These are phyloP conservation scores for Mythimna albipuncta DNA, from an alignment of 2,888 invertebrate species.

Conservation along the genomic window DNA sequence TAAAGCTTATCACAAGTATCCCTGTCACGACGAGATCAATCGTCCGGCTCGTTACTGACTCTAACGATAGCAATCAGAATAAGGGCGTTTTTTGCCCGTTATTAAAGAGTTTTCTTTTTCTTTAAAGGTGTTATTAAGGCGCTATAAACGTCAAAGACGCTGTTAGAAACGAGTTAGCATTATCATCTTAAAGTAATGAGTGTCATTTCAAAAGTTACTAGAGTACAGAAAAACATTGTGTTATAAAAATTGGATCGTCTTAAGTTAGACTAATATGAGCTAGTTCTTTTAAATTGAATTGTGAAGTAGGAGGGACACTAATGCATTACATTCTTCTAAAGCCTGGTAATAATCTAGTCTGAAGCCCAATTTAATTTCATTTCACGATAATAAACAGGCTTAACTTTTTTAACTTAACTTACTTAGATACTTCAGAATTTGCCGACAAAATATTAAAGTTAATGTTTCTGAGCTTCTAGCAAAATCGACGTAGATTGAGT, in stretches of 20 bases:
- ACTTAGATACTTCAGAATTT: neutral
- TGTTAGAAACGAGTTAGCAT: conserved; percentile 25
- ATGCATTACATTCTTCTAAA: neutral
- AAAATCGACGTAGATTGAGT: conserved; percentile 11
- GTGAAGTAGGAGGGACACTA: too few relatives aligned
- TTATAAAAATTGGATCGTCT: neutral
- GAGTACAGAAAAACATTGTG: neutral
- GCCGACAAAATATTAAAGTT: conserved; percentile 7
- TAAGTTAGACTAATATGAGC: neutral
- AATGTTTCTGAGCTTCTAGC: conserved; percentile 6
- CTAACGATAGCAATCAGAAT: conserved; percentile 68
- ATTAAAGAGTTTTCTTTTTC: conserved; percentile 56
- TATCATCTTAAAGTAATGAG: conserved; percentile 2
- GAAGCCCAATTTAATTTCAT: neutral
- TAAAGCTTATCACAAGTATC: conserved; percentile 82
- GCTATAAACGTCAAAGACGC: conserved; percentile 22
- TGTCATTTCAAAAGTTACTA: neutral
- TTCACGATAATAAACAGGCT: neutral
- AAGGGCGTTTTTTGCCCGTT: conserved; percentile 57
- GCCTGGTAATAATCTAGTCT: neutral
- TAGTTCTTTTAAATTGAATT: neutral
- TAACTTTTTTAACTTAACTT: neutral
- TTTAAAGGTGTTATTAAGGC: conserved; percentile 55
- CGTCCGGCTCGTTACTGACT: conserved; percentile 78
- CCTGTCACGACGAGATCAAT: conserved; percentile 83